Base-by-base conservation (phyloP, 1,140 invertebrate genomes). In the Leptonema lineaticorne region DNA sequence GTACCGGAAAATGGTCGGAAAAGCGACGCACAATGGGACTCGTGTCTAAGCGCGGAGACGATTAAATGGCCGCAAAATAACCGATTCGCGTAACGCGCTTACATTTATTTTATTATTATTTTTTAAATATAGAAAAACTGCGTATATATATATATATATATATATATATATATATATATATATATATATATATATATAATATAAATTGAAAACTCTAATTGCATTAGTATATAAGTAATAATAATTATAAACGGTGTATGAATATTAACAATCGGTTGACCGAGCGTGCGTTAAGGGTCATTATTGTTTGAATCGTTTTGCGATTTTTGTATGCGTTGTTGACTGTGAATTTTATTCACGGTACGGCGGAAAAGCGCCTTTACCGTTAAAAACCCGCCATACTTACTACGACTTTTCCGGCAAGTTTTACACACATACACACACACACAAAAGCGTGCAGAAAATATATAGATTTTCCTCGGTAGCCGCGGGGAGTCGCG, bases 241-340 rank as follows among this genome's bases (percentile, higher is more conserved):
- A n/a, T n/a, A n/a, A n/a, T n/a, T n/a, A n/a, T n/a, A n/a, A n/a
- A n/a, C n/a, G n/a, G n/a, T n/a, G n/a, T n/a, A n/a, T n/a, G n/a
- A n/a, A 41, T 41, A 41, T 41, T 16, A 16, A 41, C 37, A 16
- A 41, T 41, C 37, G 37, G 37, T 16, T n/a, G n/a, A n/a, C n/a
- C n/a, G n/a, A n/a, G n/a, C n/a, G n/a, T n/a, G n/a, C n/a, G n/a
- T 41, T 41, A 41, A 41, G 50, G 50, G 50, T 53, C 50, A 53
- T 53, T 53, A 53, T 53, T 24, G 50, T 24, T 53, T 14, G 50
- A 20, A 7, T 26, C 50, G 50, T 53, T 53, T 24, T 24, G 22
- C 50, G 22, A 24, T 24, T 24, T 26, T 53, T 53, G 50, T n/a
- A n/a, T 53, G 50, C 50, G 22, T 14, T 24, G 24, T 53, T 24